Evolutionary conservation across 2,797 vertebrate genomes (phyloP).

Genomic region (Tapera naevia): DNA sequence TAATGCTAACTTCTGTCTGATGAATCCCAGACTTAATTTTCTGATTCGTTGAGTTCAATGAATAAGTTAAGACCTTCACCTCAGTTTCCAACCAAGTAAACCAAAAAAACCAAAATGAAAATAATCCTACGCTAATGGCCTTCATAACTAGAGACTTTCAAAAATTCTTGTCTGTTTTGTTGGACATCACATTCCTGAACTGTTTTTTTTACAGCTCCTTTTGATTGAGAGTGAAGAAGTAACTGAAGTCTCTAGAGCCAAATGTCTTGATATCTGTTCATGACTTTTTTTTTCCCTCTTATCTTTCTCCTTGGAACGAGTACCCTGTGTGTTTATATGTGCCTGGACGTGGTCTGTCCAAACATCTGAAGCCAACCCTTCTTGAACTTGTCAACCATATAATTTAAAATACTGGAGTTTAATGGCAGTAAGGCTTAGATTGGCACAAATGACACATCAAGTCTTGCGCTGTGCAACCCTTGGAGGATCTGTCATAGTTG

Average conservation of each 20-base stretch:
- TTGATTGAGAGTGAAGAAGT: background rate
- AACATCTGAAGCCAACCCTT: background rate
- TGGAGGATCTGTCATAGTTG: background rate
- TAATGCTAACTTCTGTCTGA: background rate
- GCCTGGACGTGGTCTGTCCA: background rate
- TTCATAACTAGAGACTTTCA: background rate
- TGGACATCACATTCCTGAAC: background rate
- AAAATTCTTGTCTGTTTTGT: background rate
- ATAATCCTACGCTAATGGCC: rapidly evolving
- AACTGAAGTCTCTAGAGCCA: background rate
- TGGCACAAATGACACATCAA: background rate
- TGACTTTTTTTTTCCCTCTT: background rate
- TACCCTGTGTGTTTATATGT: background rate
- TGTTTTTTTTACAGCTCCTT: background rate
- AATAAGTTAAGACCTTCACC: background rate
- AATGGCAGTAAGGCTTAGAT: background rate
- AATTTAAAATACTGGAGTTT: background rate
- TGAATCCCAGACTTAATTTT: background rate
- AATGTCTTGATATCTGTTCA: background rate
- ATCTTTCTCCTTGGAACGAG: background rate
- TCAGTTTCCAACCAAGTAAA: rapidly evolving
- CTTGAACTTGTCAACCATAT: background rate
- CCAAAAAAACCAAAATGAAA: background rate
- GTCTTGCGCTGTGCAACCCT: background rate
- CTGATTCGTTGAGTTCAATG: background rate